Percentiles rank a stretch among this genome's conserved stretches.
phyloP scores from a whole-genome alignment of 2,797 vertebrate genomes.

The Phoxinus dragarum region DNA sequence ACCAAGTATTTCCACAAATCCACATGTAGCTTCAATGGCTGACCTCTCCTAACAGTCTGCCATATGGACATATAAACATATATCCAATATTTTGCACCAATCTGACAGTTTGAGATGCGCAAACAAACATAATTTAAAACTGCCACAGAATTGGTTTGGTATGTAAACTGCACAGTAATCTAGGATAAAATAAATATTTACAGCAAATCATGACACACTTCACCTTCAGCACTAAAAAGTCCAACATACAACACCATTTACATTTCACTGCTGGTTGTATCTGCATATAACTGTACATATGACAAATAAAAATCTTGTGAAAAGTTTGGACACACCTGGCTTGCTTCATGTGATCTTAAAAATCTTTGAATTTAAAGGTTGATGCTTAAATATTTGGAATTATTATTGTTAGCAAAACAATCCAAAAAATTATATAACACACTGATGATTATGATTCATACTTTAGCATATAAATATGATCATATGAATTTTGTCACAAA shows the following conservation, averaged over 20 bases:
- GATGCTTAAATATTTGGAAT: neutral
- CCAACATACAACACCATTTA: neutral
- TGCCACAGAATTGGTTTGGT: neutral
- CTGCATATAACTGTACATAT: neutral
- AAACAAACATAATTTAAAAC: neutral
- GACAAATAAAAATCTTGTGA: neutral
- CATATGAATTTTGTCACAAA: neutral
- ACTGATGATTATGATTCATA: neutral
- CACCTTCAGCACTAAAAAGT: neutral
- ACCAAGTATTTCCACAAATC: constrained; percentile 2
- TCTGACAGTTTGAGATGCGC: neutral
- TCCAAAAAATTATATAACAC: neutral
- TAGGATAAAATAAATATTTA: neutral
- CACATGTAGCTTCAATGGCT: neutral
- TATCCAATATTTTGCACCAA: neutral
- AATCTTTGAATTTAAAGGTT: neutral
- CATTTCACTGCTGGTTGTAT: neutral
- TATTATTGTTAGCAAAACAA: neutral
- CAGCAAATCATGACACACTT: neutral
- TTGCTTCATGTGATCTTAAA: neutral
- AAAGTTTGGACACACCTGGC: neutral
- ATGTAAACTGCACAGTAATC: neutral
- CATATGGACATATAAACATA: neutral
- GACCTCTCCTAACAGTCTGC: constrained; percentile 1
- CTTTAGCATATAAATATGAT: neutral